Evolutionary conservation across 2,888 invertebrate species (phyloP).

Genomic region (Sesia apiformis): DNA sequence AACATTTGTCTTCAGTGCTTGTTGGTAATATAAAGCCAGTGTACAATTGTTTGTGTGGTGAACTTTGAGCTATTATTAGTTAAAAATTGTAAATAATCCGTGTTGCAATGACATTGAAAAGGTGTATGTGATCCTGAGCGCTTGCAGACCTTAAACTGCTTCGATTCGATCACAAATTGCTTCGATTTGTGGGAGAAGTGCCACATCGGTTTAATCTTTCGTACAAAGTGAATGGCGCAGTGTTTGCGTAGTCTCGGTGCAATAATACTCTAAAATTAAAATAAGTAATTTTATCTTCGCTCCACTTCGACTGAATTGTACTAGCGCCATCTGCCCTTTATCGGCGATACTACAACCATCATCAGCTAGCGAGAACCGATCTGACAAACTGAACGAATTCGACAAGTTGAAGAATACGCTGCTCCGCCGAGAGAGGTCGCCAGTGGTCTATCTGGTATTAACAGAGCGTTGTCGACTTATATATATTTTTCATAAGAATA

Average conservation of each 20-base stretch:
- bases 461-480: too few species aligned
- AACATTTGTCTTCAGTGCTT: too few species aligned
- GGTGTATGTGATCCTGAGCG: background rate
- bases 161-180: too few species aligned
- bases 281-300: background rate
- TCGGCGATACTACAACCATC: background rate
- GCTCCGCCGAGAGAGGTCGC: background rate
- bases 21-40: background rate
- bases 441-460: background rate
- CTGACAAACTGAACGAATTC: background rate
- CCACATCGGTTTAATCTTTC: background rate
- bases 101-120: background rate
- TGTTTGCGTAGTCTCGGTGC: too few species aligned
- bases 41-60: background rate
- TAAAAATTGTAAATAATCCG: background rate
- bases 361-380: background rate
- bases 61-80: background rate
- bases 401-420: background rate
- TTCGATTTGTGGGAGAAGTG: background rate
- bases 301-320: background rate
- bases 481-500: background rate
- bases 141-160: background rate
- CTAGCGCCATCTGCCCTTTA: background rate
- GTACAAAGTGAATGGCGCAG: background rate
- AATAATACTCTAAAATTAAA: background rate